Conservation (phyloP, 1,140 invertebrate species). For the Drosophila jambulina region DNA sequence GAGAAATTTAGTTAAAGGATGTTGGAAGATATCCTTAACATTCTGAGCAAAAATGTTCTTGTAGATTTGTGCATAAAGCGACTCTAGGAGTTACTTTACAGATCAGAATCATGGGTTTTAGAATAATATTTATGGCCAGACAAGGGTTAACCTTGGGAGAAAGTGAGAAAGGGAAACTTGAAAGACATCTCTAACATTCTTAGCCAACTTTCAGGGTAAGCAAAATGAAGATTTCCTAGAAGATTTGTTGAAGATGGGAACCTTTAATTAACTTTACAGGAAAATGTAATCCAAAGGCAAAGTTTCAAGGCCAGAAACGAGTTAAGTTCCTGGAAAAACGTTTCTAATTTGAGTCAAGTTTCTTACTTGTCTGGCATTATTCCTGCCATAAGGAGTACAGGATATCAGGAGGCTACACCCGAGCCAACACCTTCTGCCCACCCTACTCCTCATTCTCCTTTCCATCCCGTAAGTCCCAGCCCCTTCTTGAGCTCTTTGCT, state of each 20-base stretch:
- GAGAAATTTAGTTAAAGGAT: too few species aligned
- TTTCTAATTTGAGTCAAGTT: neutral
- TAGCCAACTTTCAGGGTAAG: too few species aligned
- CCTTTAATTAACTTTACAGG: neutral
- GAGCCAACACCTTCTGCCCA: neutral
- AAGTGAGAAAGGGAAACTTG: neutral
- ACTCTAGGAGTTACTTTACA: too few species aligned
- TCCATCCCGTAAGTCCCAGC: neutral
- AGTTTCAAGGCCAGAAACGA: neutral
- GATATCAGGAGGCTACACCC: neutral
- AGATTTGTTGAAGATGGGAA: neutral
- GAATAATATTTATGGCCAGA: neutral
- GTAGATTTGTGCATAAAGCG: too few species aligned
- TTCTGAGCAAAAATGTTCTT: too few species aligned
- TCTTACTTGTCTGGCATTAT: neutral
- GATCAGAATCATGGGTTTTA: too few species aligned
- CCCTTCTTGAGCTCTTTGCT: conserved; percentile 25
- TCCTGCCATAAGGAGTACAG: neutral
- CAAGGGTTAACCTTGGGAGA: neutral
- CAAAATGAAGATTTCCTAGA: neutral
- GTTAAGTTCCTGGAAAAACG: neutral
- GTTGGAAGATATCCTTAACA: too few species aligned
- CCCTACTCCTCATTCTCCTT: neutral
- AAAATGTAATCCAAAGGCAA: neutral
- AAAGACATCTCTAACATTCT: too few species aligned